phyloP scores from a whole-genome alignment of 2,113 vertebrate species.

The Nothobranchius furzeri region DNA sequence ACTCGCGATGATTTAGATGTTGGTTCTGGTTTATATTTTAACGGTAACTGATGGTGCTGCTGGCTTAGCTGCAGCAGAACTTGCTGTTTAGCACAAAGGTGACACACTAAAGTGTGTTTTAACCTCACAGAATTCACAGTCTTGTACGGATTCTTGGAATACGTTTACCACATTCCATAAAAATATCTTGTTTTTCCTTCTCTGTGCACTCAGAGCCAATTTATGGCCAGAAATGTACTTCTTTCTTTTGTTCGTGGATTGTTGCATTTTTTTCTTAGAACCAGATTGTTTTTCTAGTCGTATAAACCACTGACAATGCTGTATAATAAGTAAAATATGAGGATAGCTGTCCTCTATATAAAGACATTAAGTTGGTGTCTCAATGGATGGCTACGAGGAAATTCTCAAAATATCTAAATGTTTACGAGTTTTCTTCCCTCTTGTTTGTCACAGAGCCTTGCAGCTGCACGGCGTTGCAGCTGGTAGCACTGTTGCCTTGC shows the following conservation, averaged over 20 bases:
- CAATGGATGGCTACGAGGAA: too few species aligned
- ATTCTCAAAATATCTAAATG: too few species aligned
- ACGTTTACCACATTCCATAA: background rate
- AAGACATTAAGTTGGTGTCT: too few species aligned
- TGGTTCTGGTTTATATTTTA: background rate
- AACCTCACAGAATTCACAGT: background rate
- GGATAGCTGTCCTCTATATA: background rate
- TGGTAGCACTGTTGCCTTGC: too few species aligned
- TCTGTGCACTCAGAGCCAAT: background rate
- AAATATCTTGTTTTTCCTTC: background rate
- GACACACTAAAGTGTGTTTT: background rate
- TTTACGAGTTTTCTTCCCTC: too few species aligned
- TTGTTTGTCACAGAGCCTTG: too few species aligned
- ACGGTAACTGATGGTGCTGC: background rate
- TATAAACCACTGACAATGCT: background rate
- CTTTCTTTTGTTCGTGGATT: background rate
- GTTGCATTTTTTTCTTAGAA: background rate
- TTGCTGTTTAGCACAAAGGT: background rate
- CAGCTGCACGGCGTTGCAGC: too few species aligned
- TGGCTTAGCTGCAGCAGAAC: background rate
- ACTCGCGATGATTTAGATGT: background rate
- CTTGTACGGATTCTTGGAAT: background rate
- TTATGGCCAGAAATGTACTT: background rate
- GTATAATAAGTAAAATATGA: background rate
- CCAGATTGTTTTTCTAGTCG: background rate